These are phyloP conservation scores for Sebastes itinus DNA, from an alignment of 2,797 vertebrate genomes.

Conservation along the genomic window DNA sequence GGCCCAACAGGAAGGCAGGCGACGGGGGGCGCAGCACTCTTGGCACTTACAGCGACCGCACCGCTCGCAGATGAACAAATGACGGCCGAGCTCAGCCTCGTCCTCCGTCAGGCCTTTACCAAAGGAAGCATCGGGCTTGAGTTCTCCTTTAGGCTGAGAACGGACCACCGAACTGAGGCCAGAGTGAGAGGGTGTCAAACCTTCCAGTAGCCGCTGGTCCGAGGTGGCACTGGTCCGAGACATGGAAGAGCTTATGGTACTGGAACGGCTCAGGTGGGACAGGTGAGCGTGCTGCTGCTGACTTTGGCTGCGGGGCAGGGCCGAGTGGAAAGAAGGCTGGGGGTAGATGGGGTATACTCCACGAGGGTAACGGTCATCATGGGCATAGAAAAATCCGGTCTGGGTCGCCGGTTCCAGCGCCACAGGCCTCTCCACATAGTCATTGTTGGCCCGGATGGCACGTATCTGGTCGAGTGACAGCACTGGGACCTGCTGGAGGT, in stretches of 20 bases:
- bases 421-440: conserved; percentile 94
- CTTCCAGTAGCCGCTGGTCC: conserved; percentile 91
- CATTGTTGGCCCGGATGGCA: conserved; percentile 92
- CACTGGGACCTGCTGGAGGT: conserved; percentile 89
- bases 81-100: conserved; percentile 76
- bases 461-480: conserved; percentile 95
- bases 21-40: conserved; percentile 89
- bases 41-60: conserved; percentile 95
- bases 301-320: conserved; percentile 89
- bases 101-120: conserved; percentile 82
- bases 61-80: conserved; percentile 92
- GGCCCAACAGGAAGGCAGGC: conserved; percentile 94
- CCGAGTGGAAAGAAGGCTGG: conserved; percentile 60
- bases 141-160: conserved; percentile 87
- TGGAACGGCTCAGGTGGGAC: conserved; percentile 92
- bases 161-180: conserved; percentile 81
- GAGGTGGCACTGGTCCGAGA: conserved; percentile 92
- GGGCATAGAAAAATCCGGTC: conserved; percentile 86
- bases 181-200: conserved; percentile 87
- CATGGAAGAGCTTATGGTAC: conserved; percentile 91
- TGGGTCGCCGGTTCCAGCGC: conserved; percentile 77
- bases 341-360: conserved; percentile 55
- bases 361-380: conserved; percentile 84
- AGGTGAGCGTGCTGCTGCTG: conserved; percentile 86
- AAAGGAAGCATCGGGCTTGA: conserved; percentile 84